Conservation (phyloP, 2,888 invertebrate genomes). For the Polyploca ridens region DNA sequence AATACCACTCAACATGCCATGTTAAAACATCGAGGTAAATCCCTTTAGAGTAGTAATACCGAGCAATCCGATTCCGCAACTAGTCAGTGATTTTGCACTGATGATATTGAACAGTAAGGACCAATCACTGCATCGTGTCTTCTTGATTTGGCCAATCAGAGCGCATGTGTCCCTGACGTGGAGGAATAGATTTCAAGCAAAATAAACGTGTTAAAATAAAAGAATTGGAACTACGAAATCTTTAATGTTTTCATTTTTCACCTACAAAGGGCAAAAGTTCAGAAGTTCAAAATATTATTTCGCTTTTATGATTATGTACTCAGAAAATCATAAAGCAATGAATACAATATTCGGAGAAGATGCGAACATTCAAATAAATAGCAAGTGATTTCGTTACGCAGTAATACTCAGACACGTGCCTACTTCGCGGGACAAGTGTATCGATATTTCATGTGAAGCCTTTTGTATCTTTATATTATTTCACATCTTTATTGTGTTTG, state of each 20-base stretch:
- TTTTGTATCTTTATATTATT: not conserved
- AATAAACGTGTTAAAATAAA: not conserved
- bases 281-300: not conserved
- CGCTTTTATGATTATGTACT: too few species aligned
- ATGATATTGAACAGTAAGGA: too few species aligned
- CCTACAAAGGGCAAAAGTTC: not conserved
- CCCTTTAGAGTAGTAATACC: too few species aligned
- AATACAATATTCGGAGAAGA: not conserved
- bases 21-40: not conserved
- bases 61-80: too few species aligned
- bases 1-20: not conserved
- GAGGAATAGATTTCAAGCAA: too few species aligned
- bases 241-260: not conserved
- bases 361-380: not conserved
- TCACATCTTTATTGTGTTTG: not conserved
- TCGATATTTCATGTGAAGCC: not conserved
- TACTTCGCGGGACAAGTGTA: not conserved
- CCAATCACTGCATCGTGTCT: too few species aligned
- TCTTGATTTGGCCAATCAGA: too few species aligned
- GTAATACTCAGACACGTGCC: not conserved
- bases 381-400: not conserved
- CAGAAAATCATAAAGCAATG: too few species aligned
- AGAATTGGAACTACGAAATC: not conserved
- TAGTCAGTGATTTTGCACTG: too few species aligned
- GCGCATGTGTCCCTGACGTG: too few species aligned